These are phyloP conservation scores for Mus minutoides DNA, from an alignment of 2,797 vertebrate species.

Conservation along the genomic window DNA sequence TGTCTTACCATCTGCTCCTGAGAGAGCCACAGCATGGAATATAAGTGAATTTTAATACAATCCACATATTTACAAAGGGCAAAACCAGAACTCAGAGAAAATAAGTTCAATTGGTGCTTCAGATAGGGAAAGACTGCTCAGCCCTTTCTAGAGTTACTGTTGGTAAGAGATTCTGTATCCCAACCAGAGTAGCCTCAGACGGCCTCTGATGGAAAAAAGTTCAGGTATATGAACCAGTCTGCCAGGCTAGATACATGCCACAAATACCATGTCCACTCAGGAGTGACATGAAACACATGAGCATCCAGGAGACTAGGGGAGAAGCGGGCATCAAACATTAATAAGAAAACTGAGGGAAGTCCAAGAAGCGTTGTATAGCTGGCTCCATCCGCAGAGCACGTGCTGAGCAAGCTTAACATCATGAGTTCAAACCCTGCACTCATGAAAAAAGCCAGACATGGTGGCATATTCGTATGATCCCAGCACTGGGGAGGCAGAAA, in stretches of 20 bases:
- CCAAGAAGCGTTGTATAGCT: background rate
- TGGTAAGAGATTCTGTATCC: background rate
- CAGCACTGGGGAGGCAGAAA: background rate
- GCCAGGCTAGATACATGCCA: background rate
- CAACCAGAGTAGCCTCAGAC: rapidly evolving
- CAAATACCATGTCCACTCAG: background rate
- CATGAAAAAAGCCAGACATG: background rate
- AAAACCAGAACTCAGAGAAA: conserved; percentile 13
- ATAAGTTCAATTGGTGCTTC: background rate
- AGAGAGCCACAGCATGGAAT: background rate
- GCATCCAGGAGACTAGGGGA: background rate
- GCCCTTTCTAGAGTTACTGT: background rate
- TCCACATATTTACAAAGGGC: background rate
- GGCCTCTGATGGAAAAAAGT: background rate
- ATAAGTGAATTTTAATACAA: background rate
- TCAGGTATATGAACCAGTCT: background rate
- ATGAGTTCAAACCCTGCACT: background rate
- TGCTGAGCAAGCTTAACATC: background rate
- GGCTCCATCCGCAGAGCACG: no score
- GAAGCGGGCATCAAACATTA: background rate
- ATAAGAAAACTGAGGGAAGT: background rate
- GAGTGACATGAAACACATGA: background rate
- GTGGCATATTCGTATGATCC: background rate
- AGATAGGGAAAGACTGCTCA: background rate
- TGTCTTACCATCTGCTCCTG: background rate